phyloP scores from a whole-genome alignment of 92 coral and sea anemone genomes.

The Bergia puertoricense region DNA sequence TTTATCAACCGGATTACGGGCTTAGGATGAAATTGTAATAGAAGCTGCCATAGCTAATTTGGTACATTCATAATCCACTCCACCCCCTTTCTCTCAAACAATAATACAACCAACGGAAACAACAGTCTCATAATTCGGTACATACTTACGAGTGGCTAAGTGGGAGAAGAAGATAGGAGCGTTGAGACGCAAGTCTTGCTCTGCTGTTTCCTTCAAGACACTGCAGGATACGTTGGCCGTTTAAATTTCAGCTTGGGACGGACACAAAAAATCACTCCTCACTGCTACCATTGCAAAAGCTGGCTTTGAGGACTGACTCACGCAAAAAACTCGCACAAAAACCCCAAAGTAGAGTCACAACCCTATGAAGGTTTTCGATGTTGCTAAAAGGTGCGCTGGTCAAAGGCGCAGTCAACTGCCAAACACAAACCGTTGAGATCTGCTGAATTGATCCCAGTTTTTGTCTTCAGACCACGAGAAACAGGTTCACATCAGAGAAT shows the following conservation, averaged over 20 bases:
- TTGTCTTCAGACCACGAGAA: slow-evolving; percentile 29
- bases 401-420: slow-evolving; percentile 10
- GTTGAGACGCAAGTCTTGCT: neutral
- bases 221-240: neutral
- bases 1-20: slow-evolving; percentile 38
- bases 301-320: neutral
- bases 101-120: slow-evolving; percentile 7
- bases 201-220: slow-evolving; percentile 1
- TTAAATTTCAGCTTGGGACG: slow-evolving; percentile 7
- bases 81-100: slow-evolving; percentile 18
- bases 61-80: slow-evolving; percentile 11
- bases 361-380: neutral
- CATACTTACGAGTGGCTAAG: slow-evolving; percentile 3
- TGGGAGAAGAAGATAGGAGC: neutral
- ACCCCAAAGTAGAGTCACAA: neutral
- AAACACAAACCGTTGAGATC: slow-evolving; percentile 6
- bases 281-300: neutral
- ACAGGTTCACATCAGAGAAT: slow-evolving; percentile 7
- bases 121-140: neutral
- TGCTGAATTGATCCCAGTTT: neutral
- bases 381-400: neutral
- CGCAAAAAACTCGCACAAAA: neutral
- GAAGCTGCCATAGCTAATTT: neutral
- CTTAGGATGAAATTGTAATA: slow-evolving; percentile 19
- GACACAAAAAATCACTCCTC: neutral